Evolutionary conservation across 2,113 vertebrate genomes (phyloP).

Genomic region (Cricetomys ansorgei): DNA sequence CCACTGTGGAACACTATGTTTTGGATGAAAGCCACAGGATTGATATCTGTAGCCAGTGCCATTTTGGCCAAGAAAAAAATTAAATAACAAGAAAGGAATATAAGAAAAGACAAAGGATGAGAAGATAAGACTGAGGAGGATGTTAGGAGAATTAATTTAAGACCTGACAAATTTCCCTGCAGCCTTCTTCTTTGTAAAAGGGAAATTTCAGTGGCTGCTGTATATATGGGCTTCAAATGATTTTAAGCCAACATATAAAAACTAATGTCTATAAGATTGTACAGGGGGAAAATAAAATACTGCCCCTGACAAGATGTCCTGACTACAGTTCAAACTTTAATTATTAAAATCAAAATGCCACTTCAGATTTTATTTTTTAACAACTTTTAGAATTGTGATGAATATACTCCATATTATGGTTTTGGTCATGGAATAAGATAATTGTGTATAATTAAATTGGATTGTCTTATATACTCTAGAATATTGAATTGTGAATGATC

Average conservation of each 20-base stretch:
- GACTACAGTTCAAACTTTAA: not conserved
- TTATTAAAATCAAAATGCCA: conserved; percentile 12
- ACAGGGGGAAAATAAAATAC: not conserved
- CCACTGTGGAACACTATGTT: not conserved
- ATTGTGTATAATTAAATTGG: not conserved
- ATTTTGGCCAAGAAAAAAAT: conserved; percentile 1
- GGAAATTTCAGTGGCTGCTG: not conserved
- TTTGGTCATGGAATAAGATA: conserved; percentile 19
- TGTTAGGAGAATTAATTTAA: conserved; percentile 57
- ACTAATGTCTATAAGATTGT: not conserved
- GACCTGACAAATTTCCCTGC: not conserved
- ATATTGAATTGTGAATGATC: not conserved
- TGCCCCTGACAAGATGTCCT: not conserved
- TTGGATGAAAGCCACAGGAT: conserved; percentile 21
- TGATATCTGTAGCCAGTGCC: not conserved
- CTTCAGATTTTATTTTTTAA: not conserved
- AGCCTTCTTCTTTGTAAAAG: conserved; percentile 19
- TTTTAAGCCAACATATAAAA: not conserved
- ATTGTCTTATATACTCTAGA: not conserved
- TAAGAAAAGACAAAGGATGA: conserved; percentile 33
- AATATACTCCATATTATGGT: not conserved
- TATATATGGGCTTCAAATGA: not conserved
- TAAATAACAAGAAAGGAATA: conserved; percentile 56
- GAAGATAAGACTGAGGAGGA: conserved; percentile 13
- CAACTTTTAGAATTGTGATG: not conserved